These are phyloP conservation scores for Menura novaehollandiae DNA, from an alignment of 2,113 vertebrate genomes.

Conservation along the genomic window DNA sequence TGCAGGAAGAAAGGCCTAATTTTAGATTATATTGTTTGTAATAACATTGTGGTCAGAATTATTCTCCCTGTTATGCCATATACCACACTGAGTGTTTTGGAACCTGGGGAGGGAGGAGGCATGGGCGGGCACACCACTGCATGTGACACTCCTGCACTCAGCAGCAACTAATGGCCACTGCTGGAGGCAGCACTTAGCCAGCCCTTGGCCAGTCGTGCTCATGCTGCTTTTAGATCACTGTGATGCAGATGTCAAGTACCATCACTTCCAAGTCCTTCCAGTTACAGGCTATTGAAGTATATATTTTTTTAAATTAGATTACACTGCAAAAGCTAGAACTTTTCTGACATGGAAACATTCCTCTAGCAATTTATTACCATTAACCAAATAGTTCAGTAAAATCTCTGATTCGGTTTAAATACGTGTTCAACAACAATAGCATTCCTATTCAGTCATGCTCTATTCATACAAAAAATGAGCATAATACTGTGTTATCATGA, in stretches of 20 bases:
- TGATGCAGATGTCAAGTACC: not conserved
- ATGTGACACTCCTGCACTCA: not conserved
- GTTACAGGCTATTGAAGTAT: not conserved
- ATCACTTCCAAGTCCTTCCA: not conserved
- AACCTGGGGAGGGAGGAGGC: not conserved
- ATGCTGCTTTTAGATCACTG: not conserved
- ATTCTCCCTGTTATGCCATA: not conserved
- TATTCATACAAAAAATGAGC: constrained; percentile 36
- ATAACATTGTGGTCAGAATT: not conserved
- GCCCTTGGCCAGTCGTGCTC: not conserved
- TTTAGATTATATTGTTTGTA: not conserved
- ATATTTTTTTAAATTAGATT: not conserved
- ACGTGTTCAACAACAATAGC: not conserved
- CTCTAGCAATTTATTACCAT: not conserved
- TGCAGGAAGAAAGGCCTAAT: not conserved
- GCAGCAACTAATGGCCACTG: accelerated
- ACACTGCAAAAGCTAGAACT: not conserved
- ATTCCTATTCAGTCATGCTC: not conserved
- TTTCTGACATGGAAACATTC: not conserved
- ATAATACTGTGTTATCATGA: constrained; percentile 29
- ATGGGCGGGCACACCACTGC: not conserved
- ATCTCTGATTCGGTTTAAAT: constrained; percentile 18
- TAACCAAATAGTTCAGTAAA: constrained; percentile 8
- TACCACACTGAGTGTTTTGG: not conserved
- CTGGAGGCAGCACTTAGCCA: not conserved